Conservation (phyloP, 1,140 invertebrate species). For the Eufriesea mexicana region DNA sequence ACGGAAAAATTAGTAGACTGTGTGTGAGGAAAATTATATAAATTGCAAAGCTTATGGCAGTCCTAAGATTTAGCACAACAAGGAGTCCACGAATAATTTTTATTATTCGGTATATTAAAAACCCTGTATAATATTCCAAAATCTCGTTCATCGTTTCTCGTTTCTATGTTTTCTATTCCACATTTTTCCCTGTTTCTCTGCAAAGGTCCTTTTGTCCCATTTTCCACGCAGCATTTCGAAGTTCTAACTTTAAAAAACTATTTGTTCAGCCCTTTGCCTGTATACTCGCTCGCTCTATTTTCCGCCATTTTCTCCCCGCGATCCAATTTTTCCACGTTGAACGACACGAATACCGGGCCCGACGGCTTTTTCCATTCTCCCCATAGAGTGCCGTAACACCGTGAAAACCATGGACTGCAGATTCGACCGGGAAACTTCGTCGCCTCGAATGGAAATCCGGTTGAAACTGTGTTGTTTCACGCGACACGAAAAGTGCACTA, state of each 20-base stretch:
- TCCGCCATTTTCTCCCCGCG: background rate
- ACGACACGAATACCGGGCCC: background rate
- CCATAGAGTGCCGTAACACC: background rate
- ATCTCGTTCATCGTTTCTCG: too few species aligned
- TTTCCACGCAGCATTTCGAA: background rate
- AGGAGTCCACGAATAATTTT: too few species aligned
- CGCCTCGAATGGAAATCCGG: slow-evolving; percentile 4
- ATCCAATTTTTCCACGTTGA: background rate
- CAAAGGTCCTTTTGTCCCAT: background rate
- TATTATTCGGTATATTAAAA: too few species aligned
- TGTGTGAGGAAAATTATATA: too few species aligned
- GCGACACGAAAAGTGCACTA: background rate
- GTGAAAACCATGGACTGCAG: background rate
- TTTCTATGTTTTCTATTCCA: background rate
- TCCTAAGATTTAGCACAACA: too few species aligned
- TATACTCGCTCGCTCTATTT: too few species aligned
- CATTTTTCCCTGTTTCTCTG: background rate
- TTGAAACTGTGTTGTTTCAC: slow-evolving; percentile 4
- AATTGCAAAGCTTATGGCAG: too few species aligned
- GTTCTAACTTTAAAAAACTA: background rate
- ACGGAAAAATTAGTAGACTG: too few species aligned
- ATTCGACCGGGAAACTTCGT: background rate
- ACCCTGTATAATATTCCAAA: too few species aligned
- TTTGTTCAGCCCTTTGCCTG: background rate
- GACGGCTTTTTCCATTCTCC: background rate